Evolutionary conservation across 2,888 invertebrate genomes (phyloP).

Genomic region (Xanthostigma xanthostigma): DNA sequence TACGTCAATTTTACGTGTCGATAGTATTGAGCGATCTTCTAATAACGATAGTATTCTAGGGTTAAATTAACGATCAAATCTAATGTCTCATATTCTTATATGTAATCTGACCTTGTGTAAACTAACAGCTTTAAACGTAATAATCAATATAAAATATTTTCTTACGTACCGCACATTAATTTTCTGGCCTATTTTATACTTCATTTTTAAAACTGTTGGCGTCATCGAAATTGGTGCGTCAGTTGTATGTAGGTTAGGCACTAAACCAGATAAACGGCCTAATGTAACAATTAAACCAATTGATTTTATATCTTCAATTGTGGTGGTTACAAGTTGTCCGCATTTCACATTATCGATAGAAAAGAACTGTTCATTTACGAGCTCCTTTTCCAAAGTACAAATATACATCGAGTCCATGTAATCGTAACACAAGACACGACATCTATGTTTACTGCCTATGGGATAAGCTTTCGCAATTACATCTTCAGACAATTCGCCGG

Average conservation of each 20-base stretch:
- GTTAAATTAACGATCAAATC: too few relatives aligned
- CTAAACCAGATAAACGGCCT: constrained; percentile 39
- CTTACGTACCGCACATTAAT: constrained; percentile 34
- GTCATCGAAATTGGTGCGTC: constrained; percentile 30
- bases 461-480: constrained; percentile 33
- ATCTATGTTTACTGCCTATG: constrained; percentile 29
- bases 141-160: background rate
- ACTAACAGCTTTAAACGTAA: too few relatives aligned
- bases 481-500: constrained; percentile 25
- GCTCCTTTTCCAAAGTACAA: constrained; percentile 43
- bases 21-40: too few relatives aligned
- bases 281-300: constrained; percentile 33
- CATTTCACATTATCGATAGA: constrained; percentile 31
- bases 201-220: constrained; percentile 29
- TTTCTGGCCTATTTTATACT: constrained; percentile 37
- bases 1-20: too few relatives aligned
- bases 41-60: too few relatives aligned
- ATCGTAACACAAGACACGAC: constrained; percentile 49
- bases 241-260: constrained; percentile 40
- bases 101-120: too few relatives aligned
- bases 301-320: constrained; percentile 31
- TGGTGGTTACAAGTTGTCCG: constrained; percentile 39
- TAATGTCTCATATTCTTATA: too few relatives aligned
- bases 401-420: constrained; percentile 48
- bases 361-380: constrained; percentile 42